Evolutionary conservation across 2,888 invertebrate species (phyloP).

Genomic region (Caenorhabditis macrosperma): DNA sequence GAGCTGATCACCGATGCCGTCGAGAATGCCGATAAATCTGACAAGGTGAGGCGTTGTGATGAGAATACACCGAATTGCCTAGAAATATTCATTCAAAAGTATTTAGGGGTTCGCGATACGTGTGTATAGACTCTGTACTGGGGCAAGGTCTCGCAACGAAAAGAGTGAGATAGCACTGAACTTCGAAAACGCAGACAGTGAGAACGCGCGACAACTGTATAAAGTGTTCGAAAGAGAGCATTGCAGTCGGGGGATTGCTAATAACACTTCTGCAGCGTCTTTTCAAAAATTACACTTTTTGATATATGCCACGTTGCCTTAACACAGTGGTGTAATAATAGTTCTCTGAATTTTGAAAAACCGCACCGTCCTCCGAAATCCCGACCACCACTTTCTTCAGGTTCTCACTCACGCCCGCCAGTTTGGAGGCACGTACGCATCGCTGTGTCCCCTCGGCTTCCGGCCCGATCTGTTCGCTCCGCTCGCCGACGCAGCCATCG

Average conservation of each 20-base stretch:
- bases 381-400: constrained; percentile 27
- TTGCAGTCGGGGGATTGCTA: background rate
- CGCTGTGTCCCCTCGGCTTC: constrained; percentile 75
- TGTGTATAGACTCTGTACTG: too few relatives aligned
- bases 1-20: constrained; percentile 75
- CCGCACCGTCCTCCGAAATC: too few relatives aligned
- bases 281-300: too few relatives aligned
- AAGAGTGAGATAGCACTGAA: too few relatives aligned
- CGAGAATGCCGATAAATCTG: constrained; percentile 73
- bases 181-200: background rate
- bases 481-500: constrained; percentile 78
- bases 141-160: too few relatives aligned
- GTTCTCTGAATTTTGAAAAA: too few relatives aligned
- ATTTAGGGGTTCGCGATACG: too few relatives aligned
- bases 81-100: too few relatives aligned
- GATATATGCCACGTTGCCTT: too few relatives aligned
- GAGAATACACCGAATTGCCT: too few relatives aligned
- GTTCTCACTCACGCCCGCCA: constrained; percentile 66
- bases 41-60: constrained; percentile 72
- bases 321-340: too few relatives aligned
- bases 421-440: constrained; percentile 74
- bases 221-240: background rate
- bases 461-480: constrained; percentile 79
- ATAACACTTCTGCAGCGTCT: too few relatives aligned
- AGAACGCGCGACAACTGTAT: background rate